Percentiles rank a stretch among this genome's conserved stretches.
Evolutionary conservation across 1,140 invertebrate genomes (phyloP).

Genomic region (Bombyx mandarina): DNA sequence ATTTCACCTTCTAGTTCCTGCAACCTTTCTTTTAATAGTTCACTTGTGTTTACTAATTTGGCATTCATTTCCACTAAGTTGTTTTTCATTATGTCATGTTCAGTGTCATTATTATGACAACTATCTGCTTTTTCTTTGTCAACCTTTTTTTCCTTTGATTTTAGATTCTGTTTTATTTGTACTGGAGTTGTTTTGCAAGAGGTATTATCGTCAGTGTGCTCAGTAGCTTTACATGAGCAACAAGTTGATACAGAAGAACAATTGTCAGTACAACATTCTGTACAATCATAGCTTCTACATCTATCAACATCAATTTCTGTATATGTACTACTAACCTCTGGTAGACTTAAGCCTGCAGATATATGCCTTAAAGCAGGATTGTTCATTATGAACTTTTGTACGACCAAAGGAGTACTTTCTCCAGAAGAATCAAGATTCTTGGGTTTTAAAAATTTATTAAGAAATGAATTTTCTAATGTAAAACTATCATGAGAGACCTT

Average conservation of each 20-base stretch:
- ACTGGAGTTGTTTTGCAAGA: conserved; percentile 2
- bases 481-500: conserved; percentile 80
- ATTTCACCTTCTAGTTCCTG: conserved; percentile 79
- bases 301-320: conserved; percentile 35
- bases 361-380: conserved; percentile 51
- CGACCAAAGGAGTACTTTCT: conserved; percentile 52
- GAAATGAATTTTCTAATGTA: conserved; percentile 78
- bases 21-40: conserved; percentile 76
- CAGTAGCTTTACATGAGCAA: conserved; percentile 48
- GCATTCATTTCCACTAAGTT: conserved; percentile 63
- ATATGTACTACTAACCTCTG: conserved; percentile 23
- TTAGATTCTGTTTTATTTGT: conserved; percentile 5
- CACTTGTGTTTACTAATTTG: conserved; percentile 71
- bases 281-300: conserved; percentile 44
- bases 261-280: conserved; percentile 44
- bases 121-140: conserved; percentile 38
- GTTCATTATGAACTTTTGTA: conserved; percentile 47
- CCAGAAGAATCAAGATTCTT: conserved; percentile 55
- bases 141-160: conserved; percentile 25
- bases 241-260: conserved; percentile 41
- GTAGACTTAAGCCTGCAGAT: conserved; percentile 20
- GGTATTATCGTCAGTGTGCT: conserved; percentile 13
- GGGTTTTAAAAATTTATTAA: conserved; percentile 68
- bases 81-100: conserved; percentile 34
- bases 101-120: conserved; percentile 21